These are phyloP conservation scores for Pterois miles DNA, from an alignment of 2,797 vertebrate genomes.

Conservation along the genomic window DNA sequence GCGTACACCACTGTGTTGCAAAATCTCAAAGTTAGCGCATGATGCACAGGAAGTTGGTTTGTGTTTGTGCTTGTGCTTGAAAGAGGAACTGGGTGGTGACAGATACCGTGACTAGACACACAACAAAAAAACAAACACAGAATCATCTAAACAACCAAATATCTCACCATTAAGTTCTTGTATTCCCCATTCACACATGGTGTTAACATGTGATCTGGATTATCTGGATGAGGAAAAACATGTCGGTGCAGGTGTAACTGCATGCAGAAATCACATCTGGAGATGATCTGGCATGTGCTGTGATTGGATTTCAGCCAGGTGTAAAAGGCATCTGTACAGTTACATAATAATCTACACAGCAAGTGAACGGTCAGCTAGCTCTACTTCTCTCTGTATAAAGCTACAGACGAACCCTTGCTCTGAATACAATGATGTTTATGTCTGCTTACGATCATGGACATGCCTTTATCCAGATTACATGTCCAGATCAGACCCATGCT, in stretches of 20 bases:
- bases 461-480: neutral
- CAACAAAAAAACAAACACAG: neutral
- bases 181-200: neutral
- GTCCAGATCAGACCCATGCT: neutral
- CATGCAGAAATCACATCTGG: neutral
- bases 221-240: neutral
- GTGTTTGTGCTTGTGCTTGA: slow-evolving; percentile 18
- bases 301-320: neutral
- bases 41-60: slow-evolving; percentile 42
- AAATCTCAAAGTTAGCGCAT: slow-evolving; percentile 29
- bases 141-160: neutral
- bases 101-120: neutral
- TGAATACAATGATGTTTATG: neutral
- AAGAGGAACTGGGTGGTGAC: slow-evolving; percentile 24
- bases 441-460: neutral
- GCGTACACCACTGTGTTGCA: slow-evolving; percentile 4
- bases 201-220: neutral
- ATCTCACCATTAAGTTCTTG: neutral
- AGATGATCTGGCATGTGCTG: neutral
- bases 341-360: neutral
- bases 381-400: neutral
- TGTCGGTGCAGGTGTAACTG: neutral
- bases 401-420: neutral
- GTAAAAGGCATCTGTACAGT: neutral
- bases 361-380: neutral